phyloP scores from a whole-genome alignment of 2,113 vertebrate species.

The human (Homo sapiens) region DNA sequence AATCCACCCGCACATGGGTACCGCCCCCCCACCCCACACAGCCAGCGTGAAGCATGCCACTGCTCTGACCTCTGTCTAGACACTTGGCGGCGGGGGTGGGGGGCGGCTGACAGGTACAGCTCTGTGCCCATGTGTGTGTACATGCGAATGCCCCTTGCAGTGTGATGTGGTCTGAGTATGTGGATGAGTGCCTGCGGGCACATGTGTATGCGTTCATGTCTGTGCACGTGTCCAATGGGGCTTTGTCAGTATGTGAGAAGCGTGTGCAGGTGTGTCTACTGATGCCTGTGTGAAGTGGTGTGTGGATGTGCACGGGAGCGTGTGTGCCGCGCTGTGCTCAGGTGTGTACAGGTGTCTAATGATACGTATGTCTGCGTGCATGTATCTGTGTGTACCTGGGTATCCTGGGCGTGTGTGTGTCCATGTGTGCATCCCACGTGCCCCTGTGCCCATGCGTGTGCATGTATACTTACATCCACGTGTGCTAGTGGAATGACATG shows the following conservation, averaged over 20 bases:
- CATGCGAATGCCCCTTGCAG: background rate
- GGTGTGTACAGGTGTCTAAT: background rate
- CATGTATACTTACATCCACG: background rate
- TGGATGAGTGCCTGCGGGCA: background rate
- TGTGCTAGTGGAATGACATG: background rate
- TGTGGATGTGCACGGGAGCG: accelerated
- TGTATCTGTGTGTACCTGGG: background rate
- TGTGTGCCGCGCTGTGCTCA: too few species aligned
- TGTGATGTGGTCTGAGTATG: background rate
- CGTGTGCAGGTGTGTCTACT: background rate
- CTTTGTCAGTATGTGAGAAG: background rate
- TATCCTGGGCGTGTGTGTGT: accelerated
- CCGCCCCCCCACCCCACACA: background rate
- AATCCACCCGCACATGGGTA: accelerated
- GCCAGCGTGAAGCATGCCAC: background rate
- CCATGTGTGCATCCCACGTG: background rate
- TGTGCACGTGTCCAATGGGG: background rate
- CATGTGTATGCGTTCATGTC: background rate
- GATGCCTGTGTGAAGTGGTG: background rate
- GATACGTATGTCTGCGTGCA: accelerated
- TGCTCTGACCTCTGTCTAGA: background rate
- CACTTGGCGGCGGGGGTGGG: background rate
- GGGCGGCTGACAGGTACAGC: background rate
- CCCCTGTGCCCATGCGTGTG: background rate
- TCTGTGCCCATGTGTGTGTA: background rate